A percentile compares a stretch with the other conserved stretches of the same genome.
Evolutionary conservation across 2,797 vertebrate genomes (phyloP).

Genomic region (Echeneis naucrates): DNA sequence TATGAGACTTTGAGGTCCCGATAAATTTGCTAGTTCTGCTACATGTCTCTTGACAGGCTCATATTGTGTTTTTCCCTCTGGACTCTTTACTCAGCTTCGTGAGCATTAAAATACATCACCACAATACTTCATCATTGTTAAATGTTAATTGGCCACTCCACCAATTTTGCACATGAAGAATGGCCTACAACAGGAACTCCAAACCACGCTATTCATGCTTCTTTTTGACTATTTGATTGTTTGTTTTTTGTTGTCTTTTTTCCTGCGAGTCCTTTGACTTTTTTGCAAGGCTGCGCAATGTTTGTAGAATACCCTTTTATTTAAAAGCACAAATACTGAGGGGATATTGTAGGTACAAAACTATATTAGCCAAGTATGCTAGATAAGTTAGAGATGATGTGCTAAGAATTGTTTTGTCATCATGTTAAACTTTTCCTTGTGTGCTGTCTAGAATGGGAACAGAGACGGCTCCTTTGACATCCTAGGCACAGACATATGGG

Average conservation of each 20-base stretch:
- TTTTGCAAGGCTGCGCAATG: background rate
- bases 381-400: background rate
- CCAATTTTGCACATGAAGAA: background rate
- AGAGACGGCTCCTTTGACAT: slow-evolving; percentile 92
- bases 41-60: background rate
- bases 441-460: slow-evolving; percentile 90
- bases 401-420: background rate
- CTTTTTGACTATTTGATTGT: background rate
- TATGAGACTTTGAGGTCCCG: background rate
- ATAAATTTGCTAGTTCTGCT: too few relatives aligned
- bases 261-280: background rate
- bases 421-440: slow-evolving; percentile 12
- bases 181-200: background rate
- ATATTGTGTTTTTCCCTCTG: background rate
- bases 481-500: slow-evolving; percentile 98
- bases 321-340: background rate
- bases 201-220: background rate
- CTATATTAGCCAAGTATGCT: too few relatives aligned
- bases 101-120: background rate
- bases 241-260: too few relatives aligned
- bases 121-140: background rate
- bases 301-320: background rate
- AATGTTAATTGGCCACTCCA: background rate
- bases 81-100: background rate
- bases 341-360: background rate